These are phyloP conservation scores for Alca torda DNA, from an alignment of 2,797 vertebrate genomes.

Conservation along the genomic window DNA sequence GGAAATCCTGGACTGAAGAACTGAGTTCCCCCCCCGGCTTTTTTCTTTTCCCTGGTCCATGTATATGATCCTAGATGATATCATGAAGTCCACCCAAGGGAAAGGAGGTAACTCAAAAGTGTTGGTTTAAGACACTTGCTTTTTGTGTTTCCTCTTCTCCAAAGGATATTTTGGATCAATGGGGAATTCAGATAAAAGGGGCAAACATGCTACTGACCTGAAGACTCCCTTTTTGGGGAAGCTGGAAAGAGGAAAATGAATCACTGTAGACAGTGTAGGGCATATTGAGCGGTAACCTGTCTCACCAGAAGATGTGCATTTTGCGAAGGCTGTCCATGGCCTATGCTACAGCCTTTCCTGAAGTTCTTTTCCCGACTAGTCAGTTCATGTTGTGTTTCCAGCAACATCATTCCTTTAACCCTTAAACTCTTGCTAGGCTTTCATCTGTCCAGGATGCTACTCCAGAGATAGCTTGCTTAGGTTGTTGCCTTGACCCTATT, in stretches of 20 bases:
- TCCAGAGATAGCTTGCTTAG: background rate
- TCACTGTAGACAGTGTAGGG: fast-evolving
- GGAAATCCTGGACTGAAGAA: background rate
- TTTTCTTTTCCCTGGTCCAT: background rate
- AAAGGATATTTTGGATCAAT: background rate
- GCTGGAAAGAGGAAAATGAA: background rate
- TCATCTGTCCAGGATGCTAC: background rate
- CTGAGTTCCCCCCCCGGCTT: fast-evolving
- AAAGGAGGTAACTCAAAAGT: background rate
- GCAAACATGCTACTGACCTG: background rate
- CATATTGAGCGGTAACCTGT: background rate
- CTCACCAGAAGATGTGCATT: background rate
- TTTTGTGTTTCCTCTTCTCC: background rate
- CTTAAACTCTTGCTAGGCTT: background rate
- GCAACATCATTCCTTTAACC: background rate
- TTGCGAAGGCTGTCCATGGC: fast-evolving
- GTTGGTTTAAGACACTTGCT: background rate
- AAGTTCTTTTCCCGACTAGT: background rate
- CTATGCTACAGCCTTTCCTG: background rate
- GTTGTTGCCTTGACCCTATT: fast-evolving
- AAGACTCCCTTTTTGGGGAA: background rate
- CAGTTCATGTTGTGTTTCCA: background rate
- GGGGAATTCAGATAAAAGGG: background rate
- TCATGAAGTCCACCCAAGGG: background rate
- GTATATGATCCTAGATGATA: background rate